These are phyloP conservation scores for Nasonia oneida DNA, from an alignment of 2,888 invertebrate genomes.

Conservation along the genomic window DNA sequence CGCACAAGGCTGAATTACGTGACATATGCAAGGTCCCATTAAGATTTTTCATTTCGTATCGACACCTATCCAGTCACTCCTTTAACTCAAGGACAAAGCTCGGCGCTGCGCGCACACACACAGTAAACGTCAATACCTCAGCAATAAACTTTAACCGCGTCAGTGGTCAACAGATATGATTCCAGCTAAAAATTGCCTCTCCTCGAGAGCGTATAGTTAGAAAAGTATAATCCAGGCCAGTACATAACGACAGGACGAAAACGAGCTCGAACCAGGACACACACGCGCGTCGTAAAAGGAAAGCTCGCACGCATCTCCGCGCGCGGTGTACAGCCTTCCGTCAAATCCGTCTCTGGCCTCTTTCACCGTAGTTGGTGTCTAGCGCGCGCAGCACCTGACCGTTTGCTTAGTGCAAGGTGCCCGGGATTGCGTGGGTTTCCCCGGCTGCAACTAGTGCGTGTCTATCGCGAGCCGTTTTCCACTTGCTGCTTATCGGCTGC, in stretches of 20 bases:
- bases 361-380: conserved; percentile 61
- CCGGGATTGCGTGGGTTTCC: conserved; percentile 65
- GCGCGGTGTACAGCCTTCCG: neutral
- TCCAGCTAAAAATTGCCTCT: conserved; percentile 24
- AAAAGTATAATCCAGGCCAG: neutral
- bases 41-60: conserved; percentile 50
- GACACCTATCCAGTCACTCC: conserved; percentile 48
- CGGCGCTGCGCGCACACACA: neutral
- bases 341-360: conserved; percentile 64
- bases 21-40: conserved; percentile 46
- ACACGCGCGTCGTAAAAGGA: neutral
- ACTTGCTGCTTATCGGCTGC: conserved; percentile 63
- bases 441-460: conserved; percentile 67
- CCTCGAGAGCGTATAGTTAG: neutral
- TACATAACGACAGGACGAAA: neutral
- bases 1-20: conserved; percentile 40
- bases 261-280: neutral
- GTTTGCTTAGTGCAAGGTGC: conserved; percentile 46
- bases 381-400: conserved; percentile 66
- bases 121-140: conserved; percentile 43
- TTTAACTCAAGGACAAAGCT: conserved; percentile 41
- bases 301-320: neutral
- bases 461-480: conserved; percentile 66
- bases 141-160: conserved; percentile 47
- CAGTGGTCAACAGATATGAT: conserved; percentile 33